Evolutionary conservation across 2,888 invertebrate genomes (phyloP).

Genomic region (Entomobrya proxima): DNA sequence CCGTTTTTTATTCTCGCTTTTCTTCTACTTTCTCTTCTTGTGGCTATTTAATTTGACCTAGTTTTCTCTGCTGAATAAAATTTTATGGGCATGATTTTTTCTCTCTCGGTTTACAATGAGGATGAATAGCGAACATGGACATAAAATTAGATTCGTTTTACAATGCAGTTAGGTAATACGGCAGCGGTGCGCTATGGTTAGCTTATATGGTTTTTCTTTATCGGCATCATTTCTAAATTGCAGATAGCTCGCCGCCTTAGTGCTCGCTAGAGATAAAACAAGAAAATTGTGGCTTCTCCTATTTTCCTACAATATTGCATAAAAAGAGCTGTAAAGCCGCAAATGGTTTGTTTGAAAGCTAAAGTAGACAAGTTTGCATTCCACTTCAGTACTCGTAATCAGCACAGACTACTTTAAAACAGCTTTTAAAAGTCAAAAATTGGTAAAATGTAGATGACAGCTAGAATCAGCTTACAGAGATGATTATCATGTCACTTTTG

Average conservation of each 20-base stretch:
- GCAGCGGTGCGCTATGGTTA: neutral
- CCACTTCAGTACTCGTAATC: neutral
- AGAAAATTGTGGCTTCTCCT: neutral
- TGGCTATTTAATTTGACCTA: constrained; percentile 61
- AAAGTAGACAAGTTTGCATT: neutral
- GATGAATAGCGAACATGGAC: neutral
- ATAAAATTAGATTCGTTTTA: neutral
- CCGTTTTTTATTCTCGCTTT: constrained; percentile 33
- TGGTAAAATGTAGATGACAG: constrained; percentile 42
- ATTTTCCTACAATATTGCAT: neutral
- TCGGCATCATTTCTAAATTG: neutral
- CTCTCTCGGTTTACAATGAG: neutral
- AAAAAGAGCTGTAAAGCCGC: neutral
- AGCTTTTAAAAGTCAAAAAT: constrained; percentile 25
- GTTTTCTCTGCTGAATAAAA: constrained; percentile 52
- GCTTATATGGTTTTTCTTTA: neutral
- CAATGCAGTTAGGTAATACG: neutral
- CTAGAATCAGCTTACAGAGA: constrained; percentile 41
- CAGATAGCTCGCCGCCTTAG: neutral
- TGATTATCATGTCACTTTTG: constrained; percentile 52
- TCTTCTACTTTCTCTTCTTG: constrained; percentile 35
- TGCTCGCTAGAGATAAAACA: neutral
- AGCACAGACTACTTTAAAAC: neutral
- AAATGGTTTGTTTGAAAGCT: neutral
- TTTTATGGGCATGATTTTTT: constrained; percentile 50